phyloP scores from a whole-genome alignment of 2,888 invertebrate species.

The Mycalesis mineus region DNA sequence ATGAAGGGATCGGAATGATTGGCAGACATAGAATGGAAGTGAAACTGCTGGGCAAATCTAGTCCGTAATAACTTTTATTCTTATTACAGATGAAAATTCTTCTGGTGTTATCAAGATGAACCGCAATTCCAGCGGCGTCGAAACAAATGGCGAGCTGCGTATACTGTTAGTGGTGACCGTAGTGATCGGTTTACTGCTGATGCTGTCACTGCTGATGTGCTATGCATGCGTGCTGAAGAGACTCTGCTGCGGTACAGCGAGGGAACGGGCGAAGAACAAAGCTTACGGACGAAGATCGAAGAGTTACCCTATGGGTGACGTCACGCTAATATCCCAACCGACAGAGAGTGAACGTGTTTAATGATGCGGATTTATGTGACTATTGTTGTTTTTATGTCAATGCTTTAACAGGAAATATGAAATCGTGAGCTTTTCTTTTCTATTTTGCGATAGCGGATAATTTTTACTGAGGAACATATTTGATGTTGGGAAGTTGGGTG shows the following conservation, averaged over 20 bases:
- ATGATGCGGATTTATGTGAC: neutral
- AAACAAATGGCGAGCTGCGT: slow-evolving; percentile 77
- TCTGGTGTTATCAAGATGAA: slow-evolving; percentile 48
- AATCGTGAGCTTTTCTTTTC: too few relatives aligned
- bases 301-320: slow-evolving; percentile 79
- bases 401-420: too few relatives aligned
- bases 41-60: too few relatives aligned
- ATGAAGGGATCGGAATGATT: too few relatives aligned
- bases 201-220: slow-evolving; percentile 81
- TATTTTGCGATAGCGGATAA: too few relatives aligned
- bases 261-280: slow-evolving; percentile 64
- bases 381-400: too few relatives aligned
- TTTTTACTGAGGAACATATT: too few relatives aligned
- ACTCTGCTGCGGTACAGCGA: slow-evolving; percentile 78
- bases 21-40: too few relatives aligned
- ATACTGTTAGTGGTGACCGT: slow-evolving; percentile 79
- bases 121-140: slow-evolving; percentile 54
- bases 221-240: slow-evolving; percentile 82
- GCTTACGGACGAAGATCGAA: slow-evolving; percentile 63
- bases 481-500: too few relatives aligned
- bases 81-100: slow-evolving; percentile 28
- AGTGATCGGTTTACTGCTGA: slow-evolving; percentile 77
- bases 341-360: slow-evolving; percentile 78
- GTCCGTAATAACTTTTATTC: too few relatives aligned
- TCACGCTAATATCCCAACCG: slow-evolving; percentile 80